Percentiles rank a stretch among this genome's conserved stretches.
Evolutionary conservation across 35 echinoderm and acorn worm genomes (phyloP).

Genomic region (Diadema setosum): DNA sequence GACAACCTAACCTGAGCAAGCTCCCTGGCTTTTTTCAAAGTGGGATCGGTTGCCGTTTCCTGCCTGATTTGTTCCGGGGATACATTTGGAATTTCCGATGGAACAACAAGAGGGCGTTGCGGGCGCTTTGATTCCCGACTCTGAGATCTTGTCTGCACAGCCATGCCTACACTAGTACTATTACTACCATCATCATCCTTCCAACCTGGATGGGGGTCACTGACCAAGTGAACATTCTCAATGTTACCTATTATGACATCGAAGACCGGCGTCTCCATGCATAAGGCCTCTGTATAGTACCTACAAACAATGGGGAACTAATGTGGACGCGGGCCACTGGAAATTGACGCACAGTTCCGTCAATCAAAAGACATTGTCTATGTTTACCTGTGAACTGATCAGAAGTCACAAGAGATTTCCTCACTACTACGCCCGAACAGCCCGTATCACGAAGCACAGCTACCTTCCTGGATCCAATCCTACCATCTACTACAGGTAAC

Average conservation of each 20-base stretch:
- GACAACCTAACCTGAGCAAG: background rate
- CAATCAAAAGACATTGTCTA: constrained; percentile 44
- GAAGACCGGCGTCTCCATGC: constrained; percentile 48
- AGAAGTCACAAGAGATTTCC: background rate
- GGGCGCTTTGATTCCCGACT: background rate
- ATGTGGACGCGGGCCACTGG: constrained; percentile 23
- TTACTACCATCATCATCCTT: background rate
- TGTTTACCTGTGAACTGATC: constrained; percentile 35
- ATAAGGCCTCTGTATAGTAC: constrained; percentile 34
- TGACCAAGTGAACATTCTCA: background rate
- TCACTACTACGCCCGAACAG: constrained; percentile 43
- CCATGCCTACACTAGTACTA: background rate
- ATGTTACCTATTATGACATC: constrained; percentile 60
- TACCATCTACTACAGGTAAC: constrained; percentile 27
- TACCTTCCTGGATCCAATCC: background rate
- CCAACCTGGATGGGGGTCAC: background rate
- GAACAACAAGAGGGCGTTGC: background rate
- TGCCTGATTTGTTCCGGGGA: background rate
- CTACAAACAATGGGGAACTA: constrained; percentile 53
- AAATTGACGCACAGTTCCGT: constrained; percentile 30
- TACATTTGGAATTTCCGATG: background rate
- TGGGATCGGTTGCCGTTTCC: background rate
- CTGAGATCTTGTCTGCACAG: constrained; percentile 22
- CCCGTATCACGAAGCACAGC: constrained; percentile 48
- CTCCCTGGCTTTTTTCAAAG: constrained; percentile 6